Evolutionary conservation across 2,113 vertebrate species (phyloP).

Genomic region (Cromileptes altivelis): DNA sequence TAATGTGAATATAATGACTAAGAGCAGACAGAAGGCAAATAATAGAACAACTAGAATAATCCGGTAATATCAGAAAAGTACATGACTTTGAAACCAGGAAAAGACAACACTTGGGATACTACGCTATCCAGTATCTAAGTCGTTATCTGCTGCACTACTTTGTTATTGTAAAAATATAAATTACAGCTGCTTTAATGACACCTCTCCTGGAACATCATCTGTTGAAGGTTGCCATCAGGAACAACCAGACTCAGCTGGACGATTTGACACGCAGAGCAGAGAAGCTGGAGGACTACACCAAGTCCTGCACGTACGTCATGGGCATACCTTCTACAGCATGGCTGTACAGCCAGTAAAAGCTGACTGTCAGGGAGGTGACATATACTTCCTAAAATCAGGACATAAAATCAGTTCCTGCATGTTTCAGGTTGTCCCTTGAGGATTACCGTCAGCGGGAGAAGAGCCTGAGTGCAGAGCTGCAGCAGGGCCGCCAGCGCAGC

Average conservation of each 20-base stretch:
- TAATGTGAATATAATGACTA: no score
- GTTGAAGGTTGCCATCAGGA: conserved; percentile 87
- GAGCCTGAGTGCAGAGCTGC: conserved; percentile 83
- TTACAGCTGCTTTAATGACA: neutral
- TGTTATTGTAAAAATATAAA: no score
- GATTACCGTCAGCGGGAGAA: conserved; percentile 85
- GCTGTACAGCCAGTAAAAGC: neutral
- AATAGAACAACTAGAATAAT: no score
- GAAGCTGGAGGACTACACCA: conserved; percentile 91
- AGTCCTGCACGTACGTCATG: conserved; percentile 87
- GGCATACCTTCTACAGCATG: neutral
- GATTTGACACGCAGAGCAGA: conserved; percentile 86
- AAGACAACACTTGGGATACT: no score
- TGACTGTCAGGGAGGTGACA: neutral
- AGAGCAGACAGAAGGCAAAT: no score
- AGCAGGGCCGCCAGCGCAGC: conserved; percentile 78
- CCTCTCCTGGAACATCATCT: neutral
- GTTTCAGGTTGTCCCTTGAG: conserved; percentile 83
- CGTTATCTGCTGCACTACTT: no score
- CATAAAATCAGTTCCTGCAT: neutral
- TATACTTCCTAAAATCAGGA: neutral
- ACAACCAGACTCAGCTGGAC: conserved; percentile 85
- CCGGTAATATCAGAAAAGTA: no score
- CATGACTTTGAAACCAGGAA: no score
- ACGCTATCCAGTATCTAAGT: no score